Evolutionary conservation across 2,888 invertebrate species (phyloP), one percentile per base, ranked within the genome.

Genomic region (Plagiodera versicolora): DNA sequence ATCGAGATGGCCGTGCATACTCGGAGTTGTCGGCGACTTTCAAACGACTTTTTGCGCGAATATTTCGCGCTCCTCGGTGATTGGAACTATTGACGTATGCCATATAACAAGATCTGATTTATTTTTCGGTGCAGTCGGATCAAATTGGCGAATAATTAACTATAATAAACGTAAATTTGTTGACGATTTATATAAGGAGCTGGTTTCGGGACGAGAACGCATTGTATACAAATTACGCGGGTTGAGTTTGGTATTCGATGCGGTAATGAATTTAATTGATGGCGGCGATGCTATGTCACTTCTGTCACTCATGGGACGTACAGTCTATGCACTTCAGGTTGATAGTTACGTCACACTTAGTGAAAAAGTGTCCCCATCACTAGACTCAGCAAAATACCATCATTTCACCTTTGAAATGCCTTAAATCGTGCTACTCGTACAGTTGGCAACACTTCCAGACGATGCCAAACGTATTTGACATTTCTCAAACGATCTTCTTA

Each of bases 61-160:
- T 68, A 67, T 72, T 70, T 70, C 63, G 70, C 70, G 70, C 70
- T 69, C 70, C 69, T 72, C 63, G 63, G 66, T 64, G 69, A 70
- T 72, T 68, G 69, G 65, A 68, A 64, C 67, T 71, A 71, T 71
- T 69, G 71, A 69, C 69, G 67, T 66, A 68, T 70, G 66, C 70
- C 69, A 69, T 70, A 68, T 72, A 72, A 71, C 70, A 70, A 70
- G 70, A 69, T 70, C 70, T 67, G 67, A 69, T 67, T 67, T 66
- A 67, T 68, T 67, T 67, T 70, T 70, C 69, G 60, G 53, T 62
- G 47, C 50, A 60, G 28, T 61, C 49, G 50, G 57, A 56, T 58
- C 63, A 67, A 67, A 63, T 65, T 60, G 63, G 65, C 65, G 63
- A 67, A 67, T 67, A 67, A 67, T 67, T 65, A 65, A 63, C 52